These are phyloP conservation scores for Rhabditophanes sp. DNA, from an alignment of 2,888 invertebrate species.

Conservation along the genomic window DNA sequence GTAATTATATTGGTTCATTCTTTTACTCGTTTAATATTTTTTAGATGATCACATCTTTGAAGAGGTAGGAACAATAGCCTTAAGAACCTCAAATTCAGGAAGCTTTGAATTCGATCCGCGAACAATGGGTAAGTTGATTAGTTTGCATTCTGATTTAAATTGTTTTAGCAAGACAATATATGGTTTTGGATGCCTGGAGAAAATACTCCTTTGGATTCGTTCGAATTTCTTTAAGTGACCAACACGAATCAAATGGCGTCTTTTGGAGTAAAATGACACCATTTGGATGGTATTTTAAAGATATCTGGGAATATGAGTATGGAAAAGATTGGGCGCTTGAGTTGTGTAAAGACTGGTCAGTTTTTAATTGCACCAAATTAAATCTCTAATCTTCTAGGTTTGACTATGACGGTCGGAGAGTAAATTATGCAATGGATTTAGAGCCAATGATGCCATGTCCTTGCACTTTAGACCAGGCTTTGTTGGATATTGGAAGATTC, in stretches of 20 bases:
- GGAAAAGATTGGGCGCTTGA: slow-evolving; percentile 67
- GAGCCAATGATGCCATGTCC: slow-evolving; percentile 55
- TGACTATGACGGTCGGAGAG: slow-evolving; percentile 44
- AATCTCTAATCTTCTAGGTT: slow-evolving; percentile 74
- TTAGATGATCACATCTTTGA: no score
- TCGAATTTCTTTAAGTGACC: slow-evolving; percentile 14
- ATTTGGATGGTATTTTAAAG: slow-evolving; percentile 61
- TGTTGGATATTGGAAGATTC: slow-evolving; percentile 70
- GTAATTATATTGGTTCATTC: no score
- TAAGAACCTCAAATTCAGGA: slow-evolving; percentile 15
- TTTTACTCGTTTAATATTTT: no score
- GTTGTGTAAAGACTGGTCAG: slow-evolving; percentile 75
- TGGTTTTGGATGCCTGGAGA: slow-evolving; percentile 18
- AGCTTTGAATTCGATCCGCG: slow-evolving; percentile 23
- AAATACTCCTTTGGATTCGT: slow-evolving; percentile 19
- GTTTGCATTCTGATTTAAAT: no score
- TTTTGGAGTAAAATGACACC: slow-evolving; percentile 83
- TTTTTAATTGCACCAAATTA: slow-evolving; percentile 31
- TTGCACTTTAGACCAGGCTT: slow-evolving; percentile 68
- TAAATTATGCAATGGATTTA: slow-evolving; percentile 33
- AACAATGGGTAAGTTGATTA: no score
- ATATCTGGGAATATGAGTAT: slow-evolving; percentile 67
- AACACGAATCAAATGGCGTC: slow-evolving; percentile 44
- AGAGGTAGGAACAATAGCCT: slow-evolving; percentile 19
- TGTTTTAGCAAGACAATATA: slow-evolving; percentile 9